These are phyloP conservation scores for Torymus tubicola DNA, from an alignment of 2,888 invertebrate species.

Conservation along the genomic window DNA sequence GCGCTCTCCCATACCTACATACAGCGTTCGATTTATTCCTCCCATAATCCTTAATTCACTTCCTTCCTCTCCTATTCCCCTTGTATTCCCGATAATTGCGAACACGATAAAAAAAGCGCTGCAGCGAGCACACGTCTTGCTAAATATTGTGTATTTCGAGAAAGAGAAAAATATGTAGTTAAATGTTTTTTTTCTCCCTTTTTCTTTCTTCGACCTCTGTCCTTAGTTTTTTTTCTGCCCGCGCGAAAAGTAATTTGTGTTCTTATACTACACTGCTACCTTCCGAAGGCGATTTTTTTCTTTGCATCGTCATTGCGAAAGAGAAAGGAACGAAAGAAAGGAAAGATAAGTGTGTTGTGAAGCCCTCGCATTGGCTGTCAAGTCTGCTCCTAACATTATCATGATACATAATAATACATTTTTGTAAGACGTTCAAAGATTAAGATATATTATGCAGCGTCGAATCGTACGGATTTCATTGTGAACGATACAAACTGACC, in stretches of 20 bases:
- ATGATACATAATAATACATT: too few species aligned
- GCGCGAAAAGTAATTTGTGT: slow-evolving; percentile 40
- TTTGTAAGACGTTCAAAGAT: too few species aligned
- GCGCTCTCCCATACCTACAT: slow-evolving; percentile 24
- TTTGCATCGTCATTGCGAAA: slow-evolving; percentile 44
- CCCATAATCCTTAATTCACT: neutral
- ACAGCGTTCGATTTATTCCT: slow-evolving; percentile 27
- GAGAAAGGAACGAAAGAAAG: too few species aligned
- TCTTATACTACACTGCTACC: slow-evolving; percentile 23
- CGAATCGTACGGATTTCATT: slow-evolving; percentile 8
- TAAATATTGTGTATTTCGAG: slow-evolving; percentile 31
- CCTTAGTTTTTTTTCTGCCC: neutral
- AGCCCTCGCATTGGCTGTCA: slow-evolving; percentile 46
- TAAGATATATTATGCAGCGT: too few species aligned
- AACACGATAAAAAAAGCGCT: slow-evolving; percentile 28
- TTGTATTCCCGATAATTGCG: slow-evolving; percentile 2
- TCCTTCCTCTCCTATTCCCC: neutral
- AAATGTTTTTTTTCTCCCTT: slow-evolving; percentile 49
- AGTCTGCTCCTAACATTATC: neutral
- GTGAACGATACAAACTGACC: slow-evolving; percentile 8
- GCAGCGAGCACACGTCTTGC: slow-evolving; percentile 12
- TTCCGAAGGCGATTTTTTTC: slow-evolving; percentile 41
- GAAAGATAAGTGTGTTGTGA: slow-evolving; percentile 50
- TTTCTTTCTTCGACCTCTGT: slow-evolving; percentile 34
- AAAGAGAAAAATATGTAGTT: slow-evolving; percentile 48